phyloP scores from a whole-genome alignment of 92 coral and sea anemone genomes.

The Parazoanthus darwini region DNA sequence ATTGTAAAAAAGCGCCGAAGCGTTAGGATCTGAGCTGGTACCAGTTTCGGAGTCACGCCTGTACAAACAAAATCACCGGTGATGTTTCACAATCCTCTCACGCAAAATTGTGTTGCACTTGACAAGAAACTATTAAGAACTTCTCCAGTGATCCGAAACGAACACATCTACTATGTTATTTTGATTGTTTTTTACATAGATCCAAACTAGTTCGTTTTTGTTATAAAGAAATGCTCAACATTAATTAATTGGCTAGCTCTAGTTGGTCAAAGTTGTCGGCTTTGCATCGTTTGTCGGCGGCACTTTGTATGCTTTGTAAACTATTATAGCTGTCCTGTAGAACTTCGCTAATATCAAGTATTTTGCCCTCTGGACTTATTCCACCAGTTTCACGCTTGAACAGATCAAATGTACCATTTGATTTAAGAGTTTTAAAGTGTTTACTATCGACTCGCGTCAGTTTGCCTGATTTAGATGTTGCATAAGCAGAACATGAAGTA shows the following conservation, averaged over 20 bases:
- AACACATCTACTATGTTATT: neutral
- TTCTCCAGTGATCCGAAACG: neutral
- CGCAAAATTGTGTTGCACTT: neutral
- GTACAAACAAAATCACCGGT: constrained; percentile 12
- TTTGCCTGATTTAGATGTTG: neutral
- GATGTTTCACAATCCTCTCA: neutral
- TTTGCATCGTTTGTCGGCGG: neutral
- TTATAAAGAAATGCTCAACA: neutral
- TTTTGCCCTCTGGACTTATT: neutral
- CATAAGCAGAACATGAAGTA: neutral
- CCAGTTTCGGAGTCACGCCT: constrained; percentile 23
- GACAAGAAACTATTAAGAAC: neutral
- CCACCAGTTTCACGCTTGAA: constrained; percentile 6
- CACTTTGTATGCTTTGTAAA: neutral
- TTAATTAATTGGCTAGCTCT: neutral
- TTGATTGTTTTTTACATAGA: neutral
- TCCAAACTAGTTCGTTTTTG: neutral
- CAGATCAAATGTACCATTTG: neutral
- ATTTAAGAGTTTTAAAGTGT: neutral
- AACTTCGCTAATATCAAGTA: neutral
- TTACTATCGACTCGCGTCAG: neutral
- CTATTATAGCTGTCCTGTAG: neutral
- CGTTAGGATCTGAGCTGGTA: constrained; percentile 16
- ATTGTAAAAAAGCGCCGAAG: constrained; percentile 24
- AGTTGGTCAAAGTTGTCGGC: neutral